Evolutionary conservation across 2,113 vertebrate genomes (phyloP).

Genomic region (Pteropus alecto): DNA sequence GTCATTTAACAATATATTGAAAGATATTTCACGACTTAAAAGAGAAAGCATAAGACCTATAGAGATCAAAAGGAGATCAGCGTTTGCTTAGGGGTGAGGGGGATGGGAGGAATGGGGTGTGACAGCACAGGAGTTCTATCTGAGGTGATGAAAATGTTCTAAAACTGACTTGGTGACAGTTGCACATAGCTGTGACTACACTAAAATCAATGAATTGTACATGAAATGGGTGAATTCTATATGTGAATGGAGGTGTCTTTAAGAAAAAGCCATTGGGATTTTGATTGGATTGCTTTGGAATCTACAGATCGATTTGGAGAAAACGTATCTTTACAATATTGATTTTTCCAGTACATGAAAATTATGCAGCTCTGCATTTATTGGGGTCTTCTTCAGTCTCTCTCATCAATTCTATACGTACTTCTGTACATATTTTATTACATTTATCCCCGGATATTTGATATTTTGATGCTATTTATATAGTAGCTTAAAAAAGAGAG

Average conservation of each 20-base stretch:
- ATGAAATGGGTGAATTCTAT: not conserved
- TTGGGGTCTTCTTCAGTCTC: not conserved
- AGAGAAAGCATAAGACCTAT: not conserved
- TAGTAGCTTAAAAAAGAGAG: not conserved
- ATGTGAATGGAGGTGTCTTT: not conserved
- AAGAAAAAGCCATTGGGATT: not conserved
- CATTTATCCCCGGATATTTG: not conserved
- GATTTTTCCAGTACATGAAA: conserved; percentile 26
- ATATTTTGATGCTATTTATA: not conserved
- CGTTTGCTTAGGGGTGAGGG: not conserved
- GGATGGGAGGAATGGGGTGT: not conserved
- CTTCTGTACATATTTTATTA: not conserved
- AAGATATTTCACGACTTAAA: conserved; percentile 1
- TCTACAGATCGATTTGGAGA: not conserved
- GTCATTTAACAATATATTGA: not conserved
- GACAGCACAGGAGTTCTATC: not conserved
- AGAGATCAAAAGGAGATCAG: not conserved
- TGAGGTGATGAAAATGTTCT: not conserved
- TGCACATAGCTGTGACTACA: not conserved
- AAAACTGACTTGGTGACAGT: not conserved
- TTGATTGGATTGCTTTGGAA: not conserved
- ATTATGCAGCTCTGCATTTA: not conserved
- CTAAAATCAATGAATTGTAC: not conserved
- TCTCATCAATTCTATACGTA: conserved; percentile 10
- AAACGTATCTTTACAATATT: not conserved